Conservation (phyloP, 2,113 vertebrate species). For the Pterocles gutturalis region DNA sequence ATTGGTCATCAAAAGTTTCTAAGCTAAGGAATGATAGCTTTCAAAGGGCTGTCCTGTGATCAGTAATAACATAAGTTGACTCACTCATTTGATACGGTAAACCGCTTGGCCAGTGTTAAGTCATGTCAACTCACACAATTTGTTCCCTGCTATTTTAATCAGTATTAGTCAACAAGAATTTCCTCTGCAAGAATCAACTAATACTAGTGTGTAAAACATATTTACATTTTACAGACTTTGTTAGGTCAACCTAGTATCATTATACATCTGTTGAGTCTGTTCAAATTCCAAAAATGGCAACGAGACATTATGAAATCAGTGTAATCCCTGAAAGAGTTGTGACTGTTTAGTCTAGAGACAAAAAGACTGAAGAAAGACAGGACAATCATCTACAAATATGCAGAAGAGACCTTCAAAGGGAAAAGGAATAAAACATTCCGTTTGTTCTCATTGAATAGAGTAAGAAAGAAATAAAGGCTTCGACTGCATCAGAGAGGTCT, state of each 20-base stretch:
- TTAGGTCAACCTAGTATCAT: not conserved
- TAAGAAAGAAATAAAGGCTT: not conserved
- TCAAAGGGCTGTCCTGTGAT: not conserved
- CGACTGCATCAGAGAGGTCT: not conserved
- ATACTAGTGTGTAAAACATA: not conserved
- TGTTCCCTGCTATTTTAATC: not conserved
- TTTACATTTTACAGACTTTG: conserved; percentile 26
- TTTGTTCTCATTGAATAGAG: not conserved
- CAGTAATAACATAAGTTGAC: not conserved
- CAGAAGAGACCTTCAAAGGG: not conserved
- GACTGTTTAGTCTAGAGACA: conserved; percentile 49
- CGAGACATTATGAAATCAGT: conserved; percentile 5
- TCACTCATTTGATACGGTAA: not conserved
- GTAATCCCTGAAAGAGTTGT: not conserved
- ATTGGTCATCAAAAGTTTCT: not conserved
- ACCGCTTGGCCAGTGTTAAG: not conserved
- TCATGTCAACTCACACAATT: not conserved
- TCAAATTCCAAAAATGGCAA: conserved; percentile 17
- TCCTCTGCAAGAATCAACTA: not conserved
- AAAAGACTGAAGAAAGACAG: not conserved
- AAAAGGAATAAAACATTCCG: not conserved
- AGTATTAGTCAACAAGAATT: not conserved
- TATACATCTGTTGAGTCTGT: not conserved
- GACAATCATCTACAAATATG: conserved; percentile 41
- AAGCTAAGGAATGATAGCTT: not conserved